These are phyloP conservation scores for Lucinisca nassula DNA, from an alignment of 2,888 invertebrate genomes.

Conservation along the genomic window DNA sequence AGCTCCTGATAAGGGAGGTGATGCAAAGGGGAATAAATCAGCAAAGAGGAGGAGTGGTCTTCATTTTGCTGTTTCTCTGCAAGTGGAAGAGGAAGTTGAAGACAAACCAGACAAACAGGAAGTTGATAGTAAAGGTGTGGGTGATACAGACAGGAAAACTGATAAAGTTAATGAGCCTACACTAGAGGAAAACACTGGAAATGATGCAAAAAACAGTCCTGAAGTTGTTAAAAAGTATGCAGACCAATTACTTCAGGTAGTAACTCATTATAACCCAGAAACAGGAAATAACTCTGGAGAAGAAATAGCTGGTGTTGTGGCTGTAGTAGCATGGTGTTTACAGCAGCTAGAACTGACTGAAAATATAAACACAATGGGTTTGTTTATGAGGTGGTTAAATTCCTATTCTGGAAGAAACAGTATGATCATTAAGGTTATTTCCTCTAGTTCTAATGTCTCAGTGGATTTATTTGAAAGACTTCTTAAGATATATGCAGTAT, in stretches of 20 bases:
- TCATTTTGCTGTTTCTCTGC: not conserved
- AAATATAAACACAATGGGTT: not conserved
- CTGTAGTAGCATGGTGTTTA: conserved; percentile 25
- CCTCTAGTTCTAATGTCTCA: not conserved
- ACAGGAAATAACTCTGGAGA: not conserved
- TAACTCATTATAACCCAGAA: conserved; percentile 2
- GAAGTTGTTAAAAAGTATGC: not conserved
- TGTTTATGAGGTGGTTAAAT: not conserved
- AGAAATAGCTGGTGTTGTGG: not conserved
- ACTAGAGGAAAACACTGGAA: not conserved
- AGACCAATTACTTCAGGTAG: conserved; percentile 6
- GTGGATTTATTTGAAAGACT: conserved; percentile 19
- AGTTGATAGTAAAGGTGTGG: not conserved
- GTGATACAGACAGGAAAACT: not conserved
- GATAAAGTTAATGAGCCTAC: too few species aligned
- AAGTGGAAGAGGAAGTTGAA: not conserved
- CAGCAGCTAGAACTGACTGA: not conserved
- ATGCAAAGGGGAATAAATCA: not conserved
- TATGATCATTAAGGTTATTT: not conserved
- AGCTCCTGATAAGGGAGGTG: not conserved
- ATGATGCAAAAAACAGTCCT: not conserved
- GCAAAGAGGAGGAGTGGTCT: not conserved
- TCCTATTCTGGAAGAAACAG: not conserved
- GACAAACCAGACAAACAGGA: not conserved
- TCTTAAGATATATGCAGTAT: conserved; percentile 9